A percentile compares a stretch with the other conserved stretches of the same genome.
These are phyloP conservation scores for Lithobates sylvaticus DNA, from an alignment of 2,797 vertebrate genomes.

Conservation along the genomic window DNA sequence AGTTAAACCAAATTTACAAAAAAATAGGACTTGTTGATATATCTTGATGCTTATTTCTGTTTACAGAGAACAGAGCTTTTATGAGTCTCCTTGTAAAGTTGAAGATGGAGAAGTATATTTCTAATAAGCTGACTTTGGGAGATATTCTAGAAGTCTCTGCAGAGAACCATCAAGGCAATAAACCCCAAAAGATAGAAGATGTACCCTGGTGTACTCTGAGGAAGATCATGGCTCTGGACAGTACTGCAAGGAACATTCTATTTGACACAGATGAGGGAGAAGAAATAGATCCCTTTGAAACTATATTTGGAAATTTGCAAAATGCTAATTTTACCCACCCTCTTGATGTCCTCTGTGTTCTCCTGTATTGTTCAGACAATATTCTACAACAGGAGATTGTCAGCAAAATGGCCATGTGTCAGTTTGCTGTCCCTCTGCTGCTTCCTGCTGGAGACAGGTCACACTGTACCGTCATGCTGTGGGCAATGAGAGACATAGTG, in stretches of 20 bases:
- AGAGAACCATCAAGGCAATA: slow-evolving; percentile 64
- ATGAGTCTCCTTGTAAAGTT: slow-evolving; percentile 51
- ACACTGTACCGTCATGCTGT: slow-evolving; percentile 4
- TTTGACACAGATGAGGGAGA: too few species aligned
- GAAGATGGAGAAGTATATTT: not conserved
- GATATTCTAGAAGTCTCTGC: slow-evolving; percentile 69
- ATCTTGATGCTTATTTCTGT: too few species aligned
- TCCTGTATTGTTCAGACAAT: slow-evolving; percentile 78
- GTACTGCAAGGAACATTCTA: too few species aligned
- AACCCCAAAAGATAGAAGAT: slow-evolving; percentile 64
- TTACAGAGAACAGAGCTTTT: too few species aligned
- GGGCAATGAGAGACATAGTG: slow-evolving; percentile 30
- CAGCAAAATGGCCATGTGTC: slow-evolving; percentile 80
- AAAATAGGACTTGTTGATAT: too few species aligned
- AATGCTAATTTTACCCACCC: slow-evolving; percentile 66
- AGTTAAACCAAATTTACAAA: too few species aligned
- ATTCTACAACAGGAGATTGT: slow-evolving; percentile 83
- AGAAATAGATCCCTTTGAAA: too few species aligned
- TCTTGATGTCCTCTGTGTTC: slow-evolving; percentile 80
- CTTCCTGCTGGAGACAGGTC: not conserved
- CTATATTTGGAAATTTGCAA: too few species aligned
- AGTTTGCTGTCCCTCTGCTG: slow-evolving; percentile 10
- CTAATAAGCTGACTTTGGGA: slow-evolving; percentile 68
- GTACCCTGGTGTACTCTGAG: slow-evolving; percentile 46
- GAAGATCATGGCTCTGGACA: slow-evolving; percentile 71